Evolutionary conservation across 2,797 vertebrate species (phyloP).

Genomic region (Chanos chanos): DNA sequence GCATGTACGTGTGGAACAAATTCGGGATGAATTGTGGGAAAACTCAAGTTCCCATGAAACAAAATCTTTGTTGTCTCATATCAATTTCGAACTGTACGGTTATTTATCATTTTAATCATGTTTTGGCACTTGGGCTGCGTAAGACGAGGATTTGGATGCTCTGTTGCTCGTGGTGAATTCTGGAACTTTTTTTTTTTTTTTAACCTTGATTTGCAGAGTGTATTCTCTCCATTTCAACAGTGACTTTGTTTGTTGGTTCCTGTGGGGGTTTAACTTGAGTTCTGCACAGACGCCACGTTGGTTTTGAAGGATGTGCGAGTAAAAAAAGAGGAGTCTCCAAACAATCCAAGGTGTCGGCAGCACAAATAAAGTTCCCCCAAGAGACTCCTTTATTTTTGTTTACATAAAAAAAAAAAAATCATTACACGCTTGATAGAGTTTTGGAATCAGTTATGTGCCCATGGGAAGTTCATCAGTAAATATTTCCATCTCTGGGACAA

Average conservation of each 20-base stretch:
- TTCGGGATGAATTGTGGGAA: too few species aligned
- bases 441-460: conserved; percentile 52
- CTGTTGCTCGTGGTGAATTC: too few species aligned
- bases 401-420: conserved; percentile 59
- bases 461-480: conserved; percentile 58
- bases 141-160: too few species aligned
- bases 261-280: conserved; percentile 1
- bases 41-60: too few species aligned
- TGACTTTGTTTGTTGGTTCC: conserved; percentile 5
- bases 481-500: conserved; percentile 55
- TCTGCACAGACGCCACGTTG: neutral
- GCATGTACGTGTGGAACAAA: too few species aligned
- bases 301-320: conserved; percentile 7
- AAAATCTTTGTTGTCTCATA: too few species aligned
- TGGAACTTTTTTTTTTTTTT: conserved; percentile 3
- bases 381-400: conserved; percentile 71
- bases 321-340: conserved; percentile 17
- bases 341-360: conserved; percentile 58
- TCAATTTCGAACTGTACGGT: too few species aligned
- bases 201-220: neutral
- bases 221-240: conserved; percentile 19
- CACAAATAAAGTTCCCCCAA: conserved; percentile 62
- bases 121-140: too few species aligned
- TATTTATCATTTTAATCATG: too few species aligned
- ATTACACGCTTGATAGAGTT: conserved; percentile 62